Percentiles rank a stretch among this genome's conserved stretches.
These are phyloP conservation scores for Irena cyanogastra DNA, from an alignment of 2,113 vertebrate genomes.

Conservation along the genomic window DNA sequence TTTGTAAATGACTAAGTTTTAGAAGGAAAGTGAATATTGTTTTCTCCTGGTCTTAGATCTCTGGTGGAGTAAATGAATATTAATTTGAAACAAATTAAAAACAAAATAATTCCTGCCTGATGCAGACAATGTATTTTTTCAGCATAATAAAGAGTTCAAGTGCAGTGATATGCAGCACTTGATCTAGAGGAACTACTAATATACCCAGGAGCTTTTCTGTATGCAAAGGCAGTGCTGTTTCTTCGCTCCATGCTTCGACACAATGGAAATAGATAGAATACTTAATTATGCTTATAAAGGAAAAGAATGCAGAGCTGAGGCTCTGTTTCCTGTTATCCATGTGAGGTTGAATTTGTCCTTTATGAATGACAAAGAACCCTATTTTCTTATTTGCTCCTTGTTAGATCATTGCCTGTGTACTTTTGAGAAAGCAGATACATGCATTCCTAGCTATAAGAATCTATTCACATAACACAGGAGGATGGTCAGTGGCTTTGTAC, in stretches of 20 bases:
- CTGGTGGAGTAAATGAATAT: neutral
- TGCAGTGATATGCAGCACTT: neutral
- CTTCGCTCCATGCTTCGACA: neutral
- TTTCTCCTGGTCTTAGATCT: neutral
- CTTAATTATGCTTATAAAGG: neutral
- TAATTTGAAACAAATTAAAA: neutral
- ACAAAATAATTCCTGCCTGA: neutral
- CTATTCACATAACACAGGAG: neutral
- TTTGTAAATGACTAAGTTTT: neutral
- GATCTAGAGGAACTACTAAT: neutral
- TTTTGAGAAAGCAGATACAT: neutral
- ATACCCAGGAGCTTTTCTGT: neutral
- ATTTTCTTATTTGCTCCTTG: neutral
- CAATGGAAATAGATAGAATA: neutral
- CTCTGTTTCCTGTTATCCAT: neutral
- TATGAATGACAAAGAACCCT: neutral
- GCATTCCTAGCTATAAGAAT: neutral
- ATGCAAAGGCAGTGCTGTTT: neutral
- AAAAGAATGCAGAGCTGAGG: neutral
- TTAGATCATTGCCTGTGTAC: neutral
- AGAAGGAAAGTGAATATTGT: neutral
- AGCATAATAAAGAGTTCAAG: neutral
- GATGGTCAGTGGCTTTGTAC: neutral
- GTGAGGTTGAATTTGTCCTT: neutral
- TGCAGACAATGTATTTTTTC: neutral